These are phyloP conservation scores for Epiperipatus broadwayi DNA, from an alignment of 2,888 invertebrate genomes.

Conservation along the genomic window DNA sequence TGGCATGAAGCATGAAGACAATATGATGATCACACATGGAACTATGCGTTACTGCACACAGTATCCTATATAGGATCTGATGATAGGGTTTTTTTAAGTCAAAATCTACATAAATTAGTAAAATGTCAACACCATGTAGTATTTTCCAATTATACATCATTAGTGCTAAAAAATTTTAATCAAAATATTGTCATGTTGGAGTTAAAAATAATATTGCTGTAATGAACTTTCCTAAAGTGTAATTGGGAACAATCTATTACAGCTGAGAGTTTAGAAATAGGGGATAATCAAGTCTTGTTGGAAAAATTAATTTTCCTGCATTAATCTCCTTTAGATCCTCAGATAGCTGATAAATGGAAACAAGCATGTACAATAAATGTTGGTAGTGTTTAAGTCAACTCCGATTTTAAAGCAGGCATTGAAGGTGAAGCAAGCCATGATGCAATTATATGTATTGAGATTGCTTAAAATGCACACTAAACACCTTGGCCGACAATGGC, in stretches of 20 bases:
- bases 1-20: too few relatives aligned
- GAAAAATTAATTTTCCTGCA: slow-evolving; percentile 94
- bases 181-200: slow-evolving; percentile 94
- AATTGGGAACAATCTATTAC: slow-evolving; percentile 82
- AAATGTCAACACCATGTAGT: slow-evolving; percentile 97
- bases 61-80: too few relatives aligned
- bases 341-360: slow-evolving; percentile 99
- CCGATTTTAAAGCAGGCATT: slow-evolving; percentile 90
- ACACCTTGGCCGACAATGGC: slow-evolving; percentile 94
- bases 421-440: slow-evolving; percentile 81
- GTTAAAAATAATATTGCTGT: slow-evolving; percentile 78
- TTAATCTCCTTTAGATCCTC: slow-evolving; percentile 80
- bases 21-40: too few relatives aligned
- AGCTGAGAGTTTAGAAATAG: slow-evolving; percentile 49
- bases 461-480: slow-evolving; percentile 98
- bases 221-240: slow-evolving; percentile 86
- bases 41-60: too few relatives aligned
- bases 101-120: too few relatives aligned
- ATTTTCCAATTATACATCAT: slow-evolving; percentile 94
- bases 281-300: slow-evolving; percentile 53
- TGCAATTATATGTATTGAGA: slow-evolving; percentile 93
- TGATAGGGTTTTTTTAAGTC: too few relatives aligned
- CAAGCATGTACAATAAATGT: slow-evolving; percentile 95
- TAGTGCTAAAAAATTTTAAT: slow-evolving; percentile 95
- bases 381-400: slow-evolving; percentile 97